Evolutionary conservation across 2,888 invertebrate genomes (phyloP).

Genomic region (Silvanus unidentatus): DNA sequence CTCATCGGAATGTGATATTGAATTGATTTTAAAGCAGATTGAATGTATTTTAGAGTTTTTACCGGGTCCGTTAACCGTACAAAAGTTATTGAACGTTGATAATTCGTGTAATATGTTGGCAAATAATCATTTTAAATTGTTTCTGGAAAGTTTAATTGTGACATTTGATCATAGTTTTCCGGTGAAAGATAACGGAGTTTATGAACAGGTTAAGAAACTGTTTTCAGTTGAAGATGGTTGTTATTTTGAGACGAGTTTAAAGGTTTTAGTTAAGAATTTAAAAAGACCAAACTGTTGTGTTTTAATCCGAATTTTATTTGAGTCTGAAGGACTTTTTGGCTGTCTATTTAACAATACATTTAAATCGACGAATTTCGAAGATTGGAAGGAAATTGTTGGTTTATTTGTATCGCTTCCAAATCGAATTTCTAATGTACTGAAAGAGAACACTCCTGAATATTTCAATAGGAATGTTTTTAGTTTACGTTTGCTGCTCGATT

Average conservation of each 20-base stretch:
- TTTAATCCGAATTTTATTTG: conserved; percentile 47
- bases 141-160: conserved; percentile 49
- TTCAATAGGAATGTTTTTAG: conserved; percentile 56
- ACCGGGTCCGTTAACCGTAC: conserved; percentile 58
- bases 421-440: conserved; percentile 62
- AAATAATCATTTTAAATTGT: conserved; percentile 46
- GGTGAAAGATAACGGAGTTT: conserved; percentile 37
- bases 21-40: conserved; percentile 35
- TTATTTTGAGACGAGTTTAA: conserved; percentile 49
- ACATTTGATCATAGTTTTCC: conserved; percentile 58
- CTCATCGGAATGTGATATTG: conserved; percentile 39
- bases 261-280: conserved; percentile 47
- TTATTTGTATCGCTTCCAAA: conserved; percentile 60
- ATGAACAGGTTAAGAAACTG: conserved; percentile 44
- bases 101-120: conserved; percentile 39
- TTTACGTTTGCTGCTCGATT: conserved; percentile 55
- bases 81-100: conserved; percentile 58
- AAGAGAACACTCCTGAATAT: conserved; percentile 51
- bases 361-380: conserved; percentile 6
- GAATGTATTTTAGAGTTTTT: conserved; percentile 37
- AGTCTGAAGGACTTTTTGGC: conserved; percentile 54
- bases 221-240: conserved; percentile 53
- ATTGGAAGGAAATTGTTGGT: conserved; percentile 3
- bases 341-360: conserved; percentile 6
- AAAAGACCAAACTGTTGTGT: conserved; percentile 27